phyloP scores from a whole-genome alignment of 2,113 vertebrate genomes.

The Peromyscus maniculatus region DNA sequence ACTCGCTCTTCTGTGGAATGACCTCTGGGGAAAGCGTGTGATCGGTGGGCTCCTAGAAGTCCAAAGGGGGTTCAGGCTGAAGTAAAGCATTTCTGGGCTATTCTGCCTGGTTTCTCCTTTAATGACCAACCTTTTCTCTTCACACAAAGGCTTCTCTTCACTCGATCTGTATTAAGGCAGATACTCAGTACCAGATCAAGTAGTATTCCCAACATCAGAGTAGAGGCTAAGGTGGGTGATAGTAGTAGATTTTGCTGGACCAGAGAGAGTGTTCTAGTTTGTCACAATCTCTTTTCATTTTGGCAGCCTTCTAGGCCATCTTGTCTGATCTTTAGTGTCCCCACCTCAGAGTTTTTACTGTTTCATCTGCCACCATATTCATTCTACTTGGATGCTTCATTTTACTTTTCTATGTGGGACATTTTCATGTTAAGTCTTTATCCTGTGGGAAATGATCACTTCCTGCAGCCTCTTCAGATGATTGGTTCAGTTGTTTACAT shows the following conservation, averaged over 20 bases:
- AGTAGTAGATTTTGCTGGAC: background rate
- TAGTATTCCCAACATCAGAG: background rate
- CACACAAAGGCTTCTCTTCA: background rate
- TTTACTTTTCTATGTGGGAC: constrained; percentile 40
- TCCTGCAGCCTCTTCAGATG: background rate
- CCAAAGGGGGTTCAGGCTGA: background rate
- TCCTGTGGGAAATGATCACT: constrained; percentile 15
- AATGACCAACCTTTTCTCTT: background rate
- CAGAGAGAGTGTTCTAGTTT: background rate
- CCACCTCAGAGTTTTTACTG: background rate
- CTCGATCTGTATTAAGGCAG: background rate
- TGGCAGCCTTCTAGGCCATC: background rate
- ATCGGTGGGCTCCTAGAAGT: background rate
- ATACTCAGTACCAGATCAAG: background rate
- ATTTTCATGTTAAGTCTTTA: constrained; percentile 34
- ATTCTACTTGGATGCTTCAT: constrained; percentile 14
- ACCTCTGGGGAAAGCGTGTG: background rate
- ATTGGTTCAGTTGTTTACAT: constrained; percentile 31
- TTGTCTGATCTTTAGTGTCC: background rate
- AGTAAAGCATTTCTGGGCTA: background rate
- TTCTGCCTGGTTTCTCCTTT: background rate
- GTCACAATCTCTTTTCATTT: background rate
- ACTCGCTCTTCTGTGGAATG: background rate
- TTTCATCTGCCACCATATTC: background rate
- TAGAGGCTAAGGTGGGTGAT: background rate